Evolutionary conservation across 2,113 vertebrate species (phyloP), one percentile per base, ranked within the genome.

Genomic region (Sturnira hondurensis): DNA sequence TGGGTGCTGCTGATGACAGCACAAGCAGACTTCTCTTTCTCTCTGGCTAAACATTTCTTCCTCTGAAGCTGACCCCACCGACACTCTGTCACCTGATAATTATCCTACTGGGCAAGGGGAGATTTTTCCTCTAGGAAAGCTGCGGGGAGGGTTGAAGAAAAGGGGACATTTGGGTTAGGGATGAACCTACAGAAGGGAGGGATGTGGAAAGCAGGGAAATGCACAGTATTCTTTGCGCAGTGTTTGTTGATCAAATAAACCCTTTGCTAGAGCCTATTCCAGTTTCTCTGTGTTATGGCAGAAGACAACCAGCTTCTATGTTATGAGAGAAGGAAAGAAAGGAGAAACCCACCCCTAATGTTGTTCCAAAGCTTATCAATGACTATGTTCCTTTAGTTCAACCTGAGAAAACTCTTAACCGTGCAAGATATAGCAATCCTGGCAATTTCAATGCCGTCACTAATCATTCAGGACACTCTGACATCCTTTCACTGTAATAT

Each of bases 371-470:
- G n/a, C 52, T 77, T 33, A 65, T 90, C 58, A 54, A 15, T 76
- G 70, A 56, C 61, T 68, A 31, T 56, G 67, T 73, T 22, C 36
- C 52, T 77, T 82, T 56, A 80, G 28, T 80, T 89, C 52, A 38
- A 33, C 56, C 31, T 16, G 70, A 87, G 85, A 50, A 86, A 94
- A 86, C 33, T 36, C 67, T 36, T 89, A 41, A 50, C 54, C 70
- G n/a, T n/a, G 84, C 65, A 91, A 84, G 94, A 93, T 92, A 94
- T 77, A 94, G 93, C 71, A 90, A 78, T 88, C 26, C 70, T 74
- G 73, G 91, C 58, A 56, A 97, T 97, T 97, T 97, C 96, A 97
- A 96, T 96, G 81, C 95, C 45, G 22, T 94, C 97, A 97, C 97
- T 89, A 97, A 97, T 97, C 97, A 97, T 96, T 93, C 93, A 56